Evolutionary conservation across 2,797 vertebrate species (phyloP).

Genomic region (Pempheris klunzingeri): DNA sequence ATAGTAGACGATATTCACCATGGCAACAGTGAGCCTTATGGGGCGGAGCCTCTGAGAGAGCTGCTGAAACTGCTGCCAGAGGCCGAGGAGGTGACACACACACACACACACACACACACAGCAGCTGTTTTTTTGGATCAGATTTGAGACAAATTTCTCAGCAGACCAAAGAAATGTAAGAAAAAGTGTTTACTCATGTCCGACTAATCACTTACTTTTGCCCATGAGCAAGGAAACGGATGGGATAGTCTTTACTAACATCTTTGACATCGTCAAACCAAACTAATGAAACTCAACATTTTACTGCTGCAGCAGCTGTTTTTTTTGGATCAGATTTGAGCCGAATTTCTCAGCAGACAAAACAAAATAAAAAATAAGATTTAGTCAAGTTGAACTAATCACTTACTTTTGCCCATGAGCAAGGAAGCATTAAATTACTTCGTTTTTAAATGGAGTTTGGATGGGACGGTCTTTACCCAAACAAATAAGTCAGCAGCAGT

Average conservation of each 20-base stretch:
- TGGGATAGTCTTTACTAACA: no score
- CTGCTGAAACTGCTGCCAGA: constrained; percentile 94
- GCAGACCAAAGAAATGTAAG: neutral
- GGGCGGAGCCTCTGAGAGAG: constrained; percentile 89
- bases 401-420: neutral
- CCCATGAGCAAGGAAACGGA: neutral
- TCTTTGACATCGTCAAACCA: no score
- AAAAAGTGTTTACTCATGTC: neutral
- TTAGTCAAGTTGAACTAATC: neutral
- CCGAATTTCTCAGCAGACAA: neutral
- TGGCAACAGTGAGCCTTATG: constrained; percentile 88
- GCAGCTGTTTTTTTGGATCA: neutral
- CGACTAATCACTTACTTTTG: neutral
- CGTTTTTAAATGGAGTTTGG: neutral
- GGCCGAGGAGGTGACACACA: constrained; percentile 88
- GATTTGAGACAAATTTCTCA: neutral
- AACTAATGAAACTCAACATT: neutral
- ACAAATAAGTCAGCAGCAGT: neutral
- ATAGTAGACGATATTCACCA: constrained; percentile 90
- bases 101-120: constrained; percentile 17
- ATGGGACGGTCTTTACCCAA: neutral
- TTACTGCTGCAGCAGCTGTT: neutral
- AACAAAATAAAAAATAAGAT: neutral
- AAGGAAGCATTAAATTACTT: neutral
- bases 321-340: neutral